phyloP scores from a whole-genome alignment of 2,113 vertebrate genomes.

The Cichladusa arquata region DNA sequence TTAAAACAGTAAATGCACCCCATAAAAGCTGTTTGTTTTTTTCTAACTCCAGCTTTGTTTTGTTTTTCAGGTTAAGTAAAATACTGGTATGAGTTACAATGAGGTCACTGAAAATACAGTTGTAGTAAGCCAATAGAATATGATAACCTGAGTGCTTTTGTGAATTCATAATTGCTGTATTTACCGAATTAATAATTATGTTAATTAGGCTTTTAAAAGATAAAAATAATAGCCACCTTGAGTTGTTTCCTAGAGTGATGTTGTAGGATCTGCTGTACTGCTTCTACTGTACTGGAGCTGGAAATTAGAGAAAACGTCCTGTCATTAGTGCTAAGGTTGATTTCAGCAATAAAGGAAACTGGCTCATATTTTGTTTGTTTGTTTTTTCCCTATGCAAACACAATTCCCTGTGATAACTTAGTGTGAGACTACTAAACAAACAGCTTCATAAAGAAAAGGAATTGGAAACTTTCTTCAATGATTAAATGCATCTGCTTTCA shows the following conservation, averaged over 20 bases:
- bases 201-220: neutral
- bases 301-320: neutral
- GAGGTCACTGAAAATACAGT: neutral
- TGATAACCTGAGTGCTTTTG: neutral
- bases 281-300: neutral
- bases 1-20: neutral
- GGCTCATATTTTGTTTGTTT: neutral
- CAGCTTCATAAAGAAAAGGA: neutral
- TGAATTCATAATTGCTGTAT: neutral
- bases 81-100: neutral
- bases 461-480: neutral
- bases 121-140: neutral
- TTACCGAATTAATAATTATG: neutral
- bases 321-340: neutral
- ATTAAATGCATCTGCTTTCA: neutral
- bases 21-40: neutral
- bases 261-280: neutral
- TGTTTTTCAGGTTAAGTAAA: neutral
- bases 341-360: neutral
- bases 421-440: neutral
- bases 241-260: neutral
- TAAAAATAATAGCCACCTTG: neutral
- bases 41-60: neutral
- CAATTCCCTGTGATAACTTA: neutral
- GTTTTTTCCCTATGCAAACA: neutral